These are phyloP conservation scores for Lacerta viridis DNA, from an alignment of 2,797 vertebrate genomes.

Conservation along the genomic window DNA sequence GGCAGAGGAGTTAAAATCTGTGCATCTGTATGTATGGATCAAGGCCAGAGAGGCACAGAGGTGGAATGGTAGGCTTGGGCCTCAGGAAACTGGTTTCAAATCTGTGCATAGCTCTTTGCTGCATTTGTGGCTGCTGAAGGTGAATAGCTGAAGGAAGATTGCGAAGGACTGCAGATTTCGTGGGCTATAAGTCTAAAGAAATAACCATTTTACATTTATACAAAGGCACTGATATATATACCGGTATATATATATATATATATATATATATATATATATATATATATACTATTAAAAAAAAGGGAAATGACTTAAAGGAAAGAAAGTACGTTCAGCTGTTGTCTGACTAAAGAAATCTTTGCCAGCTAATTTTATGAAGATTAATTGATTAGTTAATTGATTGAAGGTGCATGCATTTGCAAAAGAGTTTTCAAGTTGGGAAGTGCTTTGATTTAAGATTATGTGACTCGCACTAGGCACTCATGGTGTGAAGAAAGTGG, in stretches of 20 bases:
- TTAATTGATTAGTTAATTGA: neutral
- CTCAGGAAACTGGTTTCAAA: neutral
- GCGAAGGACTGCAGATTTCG: neutral
- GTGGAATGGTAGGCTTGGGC: no score
- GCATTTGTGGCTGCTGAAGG: neutral
- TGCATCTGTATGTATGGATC: neutral
- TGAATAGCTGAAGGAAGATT: neutral
- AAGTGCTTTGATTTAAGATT: neutral
- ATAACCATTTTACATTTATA: neutral
- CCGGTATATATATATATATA: no score
- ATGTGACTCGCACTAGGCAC: no score
- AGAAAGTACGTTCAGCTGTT: neutral
- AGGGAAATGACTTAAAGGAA: constrained; percentile 39
- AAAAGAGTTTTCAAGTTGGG: neutral
- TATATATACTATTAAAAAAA: constrained; percentile 53
- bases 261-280: no score
- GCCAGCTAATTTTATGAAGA: neutral
- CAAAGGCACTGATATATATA: no score
- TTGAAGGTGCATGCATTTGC: neutral
- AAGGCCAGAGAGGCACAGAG: neutral
- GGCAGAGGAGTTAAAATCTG: neutral
- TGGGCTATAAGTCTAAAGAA: neutral
- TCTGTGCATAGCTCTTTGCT: neutral
- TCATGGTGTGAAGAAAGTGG: no score
- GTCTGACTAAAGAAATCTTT: neutral